phyloP scores from a whole-genome alignment of 2,797 vertebrate genomes.

The Rhinichthys osculus region DNA sequence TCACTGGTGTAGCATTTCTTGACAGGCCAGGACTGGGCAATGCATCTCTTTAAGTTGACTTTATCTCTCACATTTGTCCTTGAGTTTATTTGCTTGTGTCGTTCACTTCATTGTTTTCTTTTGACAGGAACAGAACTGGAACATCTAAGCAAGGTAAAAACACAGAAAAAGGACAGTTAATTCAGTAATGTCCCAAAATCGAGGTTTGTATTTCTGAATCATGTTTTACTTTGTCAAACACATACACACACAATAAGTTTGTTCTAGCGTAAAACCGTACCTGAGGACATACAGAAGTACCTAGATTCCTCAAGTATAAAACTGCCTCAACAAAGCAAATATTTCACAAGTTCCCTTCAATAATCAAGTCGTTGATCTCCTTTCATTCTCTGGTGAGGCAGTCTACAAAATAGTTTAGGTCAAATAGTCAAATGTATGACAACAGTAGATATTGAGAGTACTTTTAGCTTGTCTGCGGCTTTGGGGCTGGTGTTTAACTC shows the following conservation, averaged over 20 bases:
- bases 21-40: neutral
- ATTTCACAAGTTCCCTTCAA: conserved; percentile 2
- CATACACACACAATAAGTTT: neutral
- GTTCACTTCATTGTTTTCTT: conserved; percentile 28
- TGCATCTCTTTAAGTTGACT: conserved; percentile 19
- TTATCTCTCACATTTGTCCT: conserved; percentile 27
- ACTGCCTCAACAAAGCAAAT: neutral
- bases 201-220: neutral
- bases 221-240: neutral
- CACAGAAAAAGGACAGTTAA: neutral
- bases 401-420: conserved; percentile 1
- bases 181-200: neutral
- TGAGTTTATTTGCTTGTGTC: conserved; percentile 1
- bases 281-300: neutral
- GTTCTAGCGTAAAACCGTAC: neutral
- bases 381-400: conserved; percentile 4
- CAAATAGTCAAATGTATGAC: neutral
- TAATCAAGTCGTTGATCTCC: neutral
- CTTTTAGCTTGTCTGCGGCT: conserved; percentile 34
- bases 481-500: conserved; percentile 47
- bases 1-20: conserved; percentile 19
- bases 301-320: neutral
- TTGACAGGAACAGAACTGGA: conserved; percentile 28
- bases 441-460: neutral
- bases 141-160: conserved; percentile 30